Conservation (phyloP, 2,797 vertebrate species). For the Myotis myotis region DNA sequence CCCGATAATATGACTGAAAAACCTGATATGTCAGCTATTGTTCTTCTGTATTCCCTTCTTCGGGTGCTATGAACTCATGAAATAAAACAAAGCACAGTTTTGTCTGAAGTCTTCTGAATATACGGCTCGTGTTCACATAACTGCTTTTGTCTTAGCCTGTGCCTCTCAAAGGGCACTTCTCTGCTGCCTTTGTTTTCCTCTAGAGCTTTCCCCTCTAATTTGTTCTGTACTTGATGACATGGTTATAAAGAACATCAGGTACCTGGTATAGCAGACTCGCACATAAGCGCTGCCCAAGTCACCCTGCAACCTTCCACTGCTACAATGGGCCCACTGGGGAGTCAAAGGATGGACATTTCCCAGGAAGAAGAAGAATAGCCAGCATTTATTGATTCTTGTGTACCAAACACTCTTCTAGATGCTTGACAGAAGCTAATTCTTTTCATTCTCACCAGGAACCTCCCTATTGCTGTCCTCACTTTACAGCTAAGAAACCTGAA, state of each 20-base stretch:
- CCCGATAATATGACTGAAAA: constrained; percentile 65
- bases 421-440: background rate
- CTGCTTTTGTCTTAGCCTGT: constrained; percentile 56
- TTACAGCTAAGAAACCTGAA: background rate
- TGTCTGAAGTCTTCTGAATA: constrained; percentile 69
- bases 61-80: constrained; percentile 59
- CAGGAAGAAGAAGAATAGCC: background rate
- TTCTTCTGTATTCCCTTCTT: constrained; percentile 33
- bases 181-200: constrained; percentile 47
- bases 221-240: constrained; percentile 36
- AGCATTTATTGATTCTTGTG: background rate
- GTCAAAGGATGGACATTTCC: background rate
- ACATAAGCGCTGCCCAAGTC: background rate
- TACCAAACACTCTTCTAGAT: background rate
- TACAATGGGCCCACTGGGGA: background rate
- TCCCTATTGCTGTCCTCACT: background rate
- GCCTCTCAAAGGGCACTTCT: constrained; percentile 39
- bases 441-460: background rate
- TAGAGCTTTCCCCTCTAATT: constrained; percentile 9
- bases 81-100: constrained; percentile 73
- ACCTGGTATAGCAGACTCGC: background rate
- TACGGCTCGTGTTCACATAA: constrained; percentile 32
- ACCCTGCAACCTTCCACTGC: fast-evolving
- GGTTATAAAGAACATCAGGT: background rate
- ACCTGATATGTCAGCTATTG: constrained; percentile 69